Percentiles rank a stretch among this genome's conserved stretches.
These are phyloP conservation scores for Otus sunia DNA, from an alignment of 2,113 vertebrate genomes.

Conservation along the genomic window DNA sequence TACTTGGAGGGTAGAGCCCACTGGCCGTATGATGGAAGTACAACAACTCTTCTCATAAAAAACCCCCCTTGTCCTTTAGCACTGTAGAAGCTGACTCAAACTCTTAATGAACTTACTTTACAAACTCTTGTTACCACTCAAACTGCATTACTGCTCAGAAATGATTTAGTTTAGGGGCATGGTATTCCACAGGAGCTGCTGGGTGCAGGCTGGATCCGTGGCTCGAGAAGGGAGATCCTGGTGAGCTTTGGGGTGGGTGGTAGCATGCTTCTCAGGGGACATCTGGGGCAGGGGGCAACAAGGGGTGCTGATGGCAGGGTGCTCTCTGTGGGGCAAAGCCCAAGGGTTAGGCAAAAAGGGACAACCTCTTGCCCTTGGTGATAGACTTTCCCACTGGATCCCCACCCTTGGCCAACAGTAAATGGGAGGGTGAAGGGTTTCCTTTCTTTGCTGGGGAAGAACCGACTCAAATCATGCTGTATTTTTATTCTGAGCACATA, in stretches of 20 bases:
- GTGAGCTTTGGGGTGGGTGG: not conserved
- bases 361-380: not conserved
- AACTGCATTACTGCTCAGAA: not conserved
- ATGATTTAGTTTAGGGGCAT: not conserved
- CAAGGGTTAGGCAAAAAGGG: not conserved
- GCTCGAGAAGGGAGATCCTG: not conserved
- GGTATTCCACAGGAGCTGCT: not conserved
- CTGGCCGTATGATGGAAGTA: not conserved
- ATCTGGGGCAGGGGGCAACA: too few relatives aligned
- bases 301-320: not conserved
- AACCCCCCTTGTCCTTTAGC: not conserved
- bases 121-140: not conserved
- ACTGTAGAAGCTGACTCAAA: not conserved
- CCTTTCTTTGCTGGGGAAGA: not conserved
- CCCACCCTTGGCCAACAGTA: not conserved
- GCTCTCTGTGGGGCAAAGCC: not conserved
- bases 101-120: not conserved
- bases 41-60: not conserved
- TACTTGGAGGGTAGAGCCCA: not conserved
- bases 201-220: accelerated
- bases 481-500: not conserved
- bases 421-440: not conserved
- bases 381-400: not conserved
- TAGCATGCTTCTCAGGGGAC: not conserved
- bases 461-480: not conserved